These are phyloP conservation scores for Salminus brasiliensis DNA, from an alignment of 2,113 vertebrate species.

Conservation along the genomic window DNA sequence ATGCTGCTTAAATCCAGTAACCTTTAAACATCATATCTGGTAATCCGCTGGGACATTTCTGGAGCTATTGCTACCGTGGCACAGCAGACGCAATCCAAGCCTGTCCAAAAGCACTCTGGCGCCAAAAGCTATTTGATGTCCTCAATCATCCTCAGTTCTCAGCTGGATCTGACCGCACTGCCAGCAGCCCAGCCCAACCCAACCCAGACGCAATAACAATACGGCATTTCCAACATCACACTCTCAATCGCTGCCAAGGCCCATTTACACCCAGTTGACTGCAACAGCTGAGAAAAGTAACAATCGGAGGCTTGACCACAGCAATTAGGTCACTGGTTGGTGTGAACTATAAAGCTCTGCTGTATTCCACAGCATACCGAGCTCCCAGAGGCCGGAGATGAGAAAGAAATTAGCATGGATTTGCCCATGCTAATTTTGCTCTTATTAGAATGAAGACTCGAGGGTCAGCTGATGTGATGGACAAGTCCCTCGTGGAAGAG, in stretches of 20 bases:
- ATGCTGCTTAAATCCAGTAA: too few relatives aligned
- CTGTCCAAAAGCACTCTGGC: neutral
- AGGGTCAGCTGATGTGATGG: slow-evolving; percentile 34
- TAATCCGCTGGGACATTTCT: neutral
- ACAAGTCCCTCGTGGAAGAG: slow-evolving; percentile 25
- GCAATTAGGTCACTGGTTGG: neutral
- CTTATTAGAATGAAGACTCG: slow-evolving; percentile 35
- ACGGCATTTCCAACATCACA: neutral
- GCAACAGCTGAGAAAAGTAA: neutral
- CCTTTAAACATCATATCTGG: neutral
- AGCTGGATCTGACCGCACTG: neutral
- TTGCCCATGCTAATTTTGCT: slow-evolving; percentile 41
- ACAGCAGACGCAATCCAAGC: neutral
- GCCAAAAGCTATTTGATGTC: neutral
- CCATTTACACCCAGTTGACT: neutral
- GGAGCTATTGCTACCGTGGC: neutral
- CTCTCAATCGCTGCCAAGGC: neutral
- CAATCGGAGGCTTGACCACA: neutral
- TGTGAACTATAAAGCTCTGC: neutral
- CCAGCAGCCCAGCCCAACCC: neutral
- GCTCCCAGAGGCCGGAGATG: slow-evolving; percentile 7
- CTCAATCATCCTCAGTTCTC: neutral
- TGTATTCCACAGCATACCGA: neutral
- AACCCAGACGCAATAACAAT: neutral
- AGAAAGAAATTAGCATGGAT: slow-evolving; percentile 8